phyloP scores from a whole-genome alignment of 2,113 vertebrate genomes.

The Peromyscus leucopus region DNA sequence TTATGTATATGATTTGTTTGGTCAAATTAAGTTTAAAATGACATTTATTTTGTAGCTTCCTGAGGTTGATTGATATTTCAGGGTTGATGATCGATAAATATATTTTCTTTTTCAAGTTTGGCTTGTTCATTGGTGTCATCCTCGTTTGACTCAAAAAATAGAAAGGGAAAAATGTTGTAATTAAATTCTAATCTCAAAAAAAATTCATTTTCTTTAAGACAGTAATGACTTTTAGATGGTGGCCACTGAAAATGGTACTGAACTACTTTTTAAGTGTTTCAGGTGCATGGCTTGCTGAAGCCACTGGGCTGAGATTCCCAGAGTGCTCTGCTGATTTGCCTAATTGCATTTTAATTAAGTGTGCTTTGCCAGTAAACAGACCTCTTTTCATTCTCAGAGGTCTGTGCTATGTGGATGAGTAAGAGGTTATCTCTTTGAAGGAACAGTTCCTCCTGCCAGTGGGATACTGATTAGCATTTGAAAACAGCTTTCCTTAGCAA shows the following conservation, averaged over 20 bases:
- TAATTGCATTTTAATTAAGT: slow-evolving; percentile 38
- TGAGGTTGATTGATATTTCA: neutral
- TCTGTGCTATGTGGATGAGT: neutral
- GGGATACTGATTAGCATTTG: slow-evolving; percentile 46
- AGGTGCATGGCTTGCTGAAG: neutral
- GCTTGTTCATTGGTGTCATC: neutral
- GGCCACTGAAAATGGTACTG: neutral
- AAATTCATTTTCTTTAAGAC: neutral
- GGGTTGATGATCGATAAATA: neutral
- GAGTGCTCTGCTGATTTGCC: neutral
- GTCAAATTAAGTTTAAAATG: slow-evolving; percentile 11
- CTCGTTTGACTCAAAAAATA: neutral
- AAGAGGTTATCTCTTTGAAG: slow-evolving; percentile 31
- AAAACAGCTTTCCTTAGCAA: slow-evolving; percentile 40
- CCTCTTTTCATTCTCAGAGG: slow-evolving; percentile 16
- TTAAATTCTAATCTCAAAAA: neutral
- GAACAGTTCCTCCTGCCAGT: neutral
- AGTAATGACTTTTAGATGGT: neutral
- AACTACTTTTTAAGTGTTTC: slow-evolving; percentile 1
- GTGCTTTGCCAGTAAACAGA: slow-evolving; percentile 2
- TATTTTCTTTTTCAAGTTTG: neutral
- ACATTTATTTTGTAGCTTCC: neutral
- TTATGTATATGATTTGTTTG: neutral
- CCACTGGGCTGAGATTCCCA: neutral
- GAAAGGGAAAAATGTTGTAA: neutral